Evolutionary conservation across 2,113 vertebrate genomes (phyloP), one percentile per base, ranked within the genome.

Genomic region (Synodontis membranacea): DNA sequence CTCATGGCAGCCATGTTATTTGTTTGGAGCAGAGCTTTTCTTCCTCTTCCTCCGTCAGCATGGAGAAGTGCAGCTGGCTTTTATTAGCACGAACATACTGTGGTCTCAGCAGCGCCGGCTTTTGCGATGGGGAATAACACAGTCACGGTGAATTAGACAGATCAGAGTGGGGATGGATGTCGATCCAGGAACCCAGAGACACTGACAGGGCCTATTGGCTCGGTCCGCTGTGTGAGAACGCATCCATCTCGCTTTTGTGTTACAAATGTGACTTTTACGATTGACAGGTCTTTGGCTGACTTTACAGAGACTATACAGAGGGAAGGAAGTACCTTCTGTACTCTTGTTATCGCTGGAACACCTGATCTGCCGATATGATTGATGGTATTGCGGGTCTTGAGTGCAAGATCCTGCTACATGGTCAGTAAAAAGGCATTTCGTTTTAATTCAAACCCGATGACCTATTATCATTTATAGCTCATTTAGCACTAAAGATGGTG

Each of bases 41-140:
- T 86, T 80, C 64, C 60, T 93, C 88, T 89, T 83, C 88, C 64
- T 87, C 87, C 76, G 83, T 76, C 70, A 82, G 80, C 39, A 37
- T 64, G 70, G 31, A 52, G 79, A 86, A 88, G 87, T 84, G 89
- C 92, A 94, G 91, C 91, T 93, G 93, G 90, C n/a, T 91, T 64
- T 81, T 92, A 91, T 93, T 94, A 91, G 66, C 70, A 66, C 62
- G 72, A 87, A 83, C 80, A 83, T 66, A 83, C 72, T 87, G 80
- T 83, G 86, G 86, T 91, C 87, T 66, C 70, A 86, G 89, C 90
- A 82, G 89, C 88, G 82, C 62, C 56, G 84, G 37, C 60, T 86
- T 83, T 78, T 56, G 46, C 84, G 48, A 86, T 48, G 83, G 74
- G 88, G 84, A 76, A 90, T 80, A 89, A 88, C 39, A 82, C 52